These are phyloP conservation scores for Allacma fusca DNA, from an alignment of 2,888 invertebrate species.

Conservation along the genomic window DNA sequence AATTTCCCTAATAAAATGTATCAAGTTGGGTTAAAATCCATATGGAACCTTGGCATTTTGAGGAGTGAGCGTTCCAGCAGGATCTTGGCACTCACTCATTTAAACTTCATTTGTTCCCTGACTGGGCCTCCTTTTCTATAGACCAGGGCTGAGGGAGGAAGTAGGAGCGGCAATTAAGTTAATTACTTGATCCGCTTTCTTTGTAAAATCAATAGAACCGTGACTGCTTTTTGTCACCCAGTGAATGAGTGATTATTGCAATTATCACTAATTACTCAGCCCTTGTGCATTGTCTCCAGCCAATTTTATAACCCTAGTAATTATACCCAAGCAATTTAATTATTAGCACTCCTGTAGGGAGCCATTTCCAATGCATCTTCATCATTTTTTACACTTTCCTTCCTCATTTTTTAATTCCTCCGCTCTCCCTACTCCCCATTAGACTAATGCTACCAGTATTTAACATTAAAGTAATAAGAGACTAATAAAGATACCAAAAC, in stretches of 20 bases:
- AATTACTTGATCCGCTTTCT: conserved; percentile 48
- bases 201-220: conserved; percentile 45
- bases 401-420: too few relatives aligned
- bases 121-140: neutral
- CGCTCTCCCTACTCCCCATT: too few relatives aligned
- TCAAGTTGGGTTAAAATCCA: too few relatives aligned
- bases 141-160: neutral
- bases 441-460: too few relatives aligned
- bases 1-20: conserved; percentile 29
- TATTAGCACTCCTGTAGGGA: too few relatives aligned
- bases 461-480: too few relatives aligned
- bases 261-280: conserved; percentile 53
- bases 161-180: conserved; percentile 47
- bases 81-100: neutral
- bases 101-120: neutral
- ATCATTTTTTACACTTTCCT: too few relatives aligned
- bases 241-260: conserved; percentile 55
- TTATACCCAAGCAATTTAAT: neutral
- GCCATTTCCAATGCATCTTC: too few relatives aligned
- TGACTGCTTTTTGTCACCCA: conserved; percentile 47
- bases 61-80: neutral
- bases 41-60: too few relatives aligned
- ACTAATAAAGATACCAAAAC: too few relatives aligned
- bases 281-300: conserved; percentile 27
- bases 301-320: conserved; percentile 38